phyloP scores from a whole-genome alignment of 92 coral and sea anemone species.

The Siderastrea radians region DNA sequence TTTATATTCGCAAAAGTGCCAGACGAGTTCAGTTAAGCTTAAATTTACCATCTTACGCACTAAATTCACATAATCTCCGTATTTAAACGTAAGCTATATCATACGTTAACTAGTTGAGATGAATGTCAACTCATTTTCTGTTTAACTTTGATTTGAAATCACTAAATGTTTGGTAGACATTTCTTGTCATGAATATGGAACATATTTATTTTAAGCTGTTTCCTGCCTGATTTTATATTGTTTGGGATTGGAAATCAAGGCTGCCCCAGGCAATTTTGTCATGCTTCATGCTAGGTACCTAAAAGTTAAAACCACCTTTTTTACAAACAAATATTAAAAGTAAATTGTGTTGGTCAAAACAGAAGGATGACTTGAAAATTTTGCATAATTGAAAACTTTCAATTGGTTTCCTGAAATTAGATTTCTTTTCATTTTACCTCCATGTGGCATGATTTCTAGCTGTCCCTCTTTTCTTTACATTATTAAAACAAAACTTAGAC shows the following conservation, averaged over 20 bases:
- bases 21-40: no score
- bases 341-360: not conserved
- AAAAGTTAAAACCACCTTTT: constrained; percentile 17
- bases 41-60: no score
- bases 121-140: not conserved
- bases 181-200: not conserved
- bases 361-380: not conserved
- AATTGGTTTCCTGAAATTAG: not conserved
- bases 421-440: not conserved
- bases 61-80: no score
- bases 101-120: not conserved
- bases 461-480: not conserved
- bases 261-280: constrained; percentile 24
- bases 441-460: no score
- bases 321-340: not conserved
- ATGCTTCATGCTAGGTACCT: constrained; percentile 4
- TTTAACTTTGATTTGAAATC: not conserved
- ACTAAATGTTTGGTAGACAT: not conserved
- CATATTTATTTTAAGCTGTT: not conserved
- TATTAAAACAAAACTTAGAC: not conserved
- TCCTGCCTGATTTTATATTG: not conserved
- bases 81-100: no score
- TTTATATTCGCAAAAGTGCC: no score
- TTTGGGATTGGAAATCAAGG: not conserved
- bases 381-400: not conserved